Percentiles rank a stretch among this genome's conserved stretches.
Conservation (phyloP, 2,888 invertebrate genomes). For the Epiblema foenella region DNA sequence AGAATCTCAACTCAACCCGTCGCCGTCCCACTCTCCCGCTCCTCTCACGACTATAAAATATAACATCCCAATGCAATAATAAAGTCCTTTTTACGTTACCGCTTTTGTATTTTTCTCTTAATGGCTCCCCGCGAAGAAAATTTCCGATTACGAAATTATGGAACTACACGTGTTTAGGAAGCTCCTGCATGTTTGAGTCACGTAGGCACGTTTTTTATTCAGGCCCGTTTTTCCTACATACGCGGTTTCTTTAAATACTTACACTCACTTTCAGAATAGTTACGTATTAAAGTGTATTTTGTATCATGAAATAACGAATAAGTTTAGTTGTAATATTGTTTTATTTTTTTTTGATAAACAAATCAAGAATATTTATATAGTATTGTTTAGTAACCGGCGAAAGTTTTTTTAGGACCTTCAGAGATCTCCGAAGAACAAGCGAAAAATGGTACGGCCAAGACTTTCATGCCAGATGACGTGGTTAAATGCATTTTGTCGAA, state of each 20-base stretch:
- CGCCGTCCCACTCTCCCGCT: slow-evolving; percentile 61
- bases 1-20: slow-evolving; percentile 70
- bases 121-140: slow-evolving; percentile 73
- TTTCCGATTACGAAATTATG: slow-evolving; percentile 65
- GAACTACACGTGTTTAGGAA: slow-evolving; percentile 46
- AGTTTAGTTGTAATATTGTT: no score
- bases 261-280: no score
- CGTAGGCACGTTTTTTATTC: slow-evolving; percentile 26
- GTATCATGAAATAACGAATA: no score
- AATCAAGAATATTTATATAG: no score
- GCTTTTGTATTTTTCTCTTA: slow-evolving; percentile 69
- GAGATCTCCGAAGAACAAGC: neutral
- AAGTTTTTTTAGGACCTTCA: neutral
- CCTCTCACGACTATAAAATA: slow-evolving; percentile 74
- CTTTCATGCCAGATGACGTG: slow-evolving; percentile 16
- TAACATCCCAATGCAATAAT: slow-evolving; percentile 78
- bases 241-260: neutral
- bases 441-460: neutral
- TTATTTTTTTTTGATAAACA: no score
- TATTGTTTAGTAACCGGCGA: neutral
- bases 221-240: slow-evolving; percentile 5
- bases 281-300: no score
- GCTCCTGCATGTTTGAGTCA: slow-evolving; percentile 25
- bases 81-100: slow-evolving; percentile 76
- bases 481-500: neutral